Evolutionary conservation across 92 coral and sea anemone species (phyloP).

Genomic region (Pocillopora meandrina): DNA sequence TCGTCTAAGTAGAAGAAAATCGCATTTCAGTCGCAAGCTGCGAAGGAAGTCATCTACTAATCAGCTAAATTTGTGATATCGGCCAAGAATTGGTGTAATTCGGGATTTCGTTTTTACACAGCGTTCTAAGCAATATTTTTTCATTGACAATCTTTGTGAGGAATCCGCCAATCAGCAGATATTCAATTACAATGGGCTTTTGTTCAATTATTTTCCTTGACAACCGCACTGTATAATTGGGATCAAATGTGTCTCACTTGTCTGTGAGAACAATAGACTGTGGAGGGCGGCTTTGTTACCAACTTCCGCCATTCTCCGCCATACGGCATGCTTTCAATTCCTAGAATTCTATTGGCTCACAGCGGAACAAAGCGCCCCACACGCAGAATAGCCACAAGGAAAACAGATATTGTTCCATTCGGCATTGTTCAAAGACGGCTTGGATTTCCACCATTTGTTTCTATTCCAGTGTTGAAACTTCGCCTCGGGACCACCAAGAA

Average conservation of each 20-base stretch:
- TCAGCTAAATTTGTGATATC: not conserved
- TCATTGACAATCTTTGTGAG: constrained; percentile 49
- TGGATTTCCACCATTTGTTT: constrained; percentile 53
- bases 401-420: constrained; percentile 71
- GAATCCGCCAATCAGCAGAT: constrained; percentile 63
- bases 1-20: no score
- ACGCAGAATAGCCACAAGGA: constrained; percentile 56
- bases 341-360: constrained; percentile 84
- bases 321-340: constrained; percentile 88
- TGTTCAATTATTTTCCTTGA: constrained; percentile 73
- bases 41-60: not conserved
- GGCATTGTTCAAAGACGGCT: constrained; percentile 72
- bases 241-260: constrained; percentile 79
- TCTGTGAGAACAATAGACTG: constrained; percentile 65
- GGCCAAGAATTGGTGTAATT: not conserved
- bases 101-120: constrained; percentile 14
- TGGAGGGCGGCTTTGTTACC: constrained; percentile 73
- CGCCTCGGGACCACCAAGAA: constrained; percentile 28
- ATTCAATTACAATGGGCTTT: constrained; percentile 73
- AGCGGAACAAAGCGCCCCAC: constrained; percentile 70
- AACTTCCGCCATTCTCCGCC: constrained; percentile 88
- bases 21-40: no score
- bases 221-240: constrained; percentile 67
- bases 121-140: constrained; percentile 25
- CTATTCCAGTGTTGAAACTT: constrained; percentile 40